Evolutionary conservation across 2,797 vertebrate genomes (phyloP), one percentile per base, ranked within the genome.

Genomic region (Clamator glandarius): DNA sequence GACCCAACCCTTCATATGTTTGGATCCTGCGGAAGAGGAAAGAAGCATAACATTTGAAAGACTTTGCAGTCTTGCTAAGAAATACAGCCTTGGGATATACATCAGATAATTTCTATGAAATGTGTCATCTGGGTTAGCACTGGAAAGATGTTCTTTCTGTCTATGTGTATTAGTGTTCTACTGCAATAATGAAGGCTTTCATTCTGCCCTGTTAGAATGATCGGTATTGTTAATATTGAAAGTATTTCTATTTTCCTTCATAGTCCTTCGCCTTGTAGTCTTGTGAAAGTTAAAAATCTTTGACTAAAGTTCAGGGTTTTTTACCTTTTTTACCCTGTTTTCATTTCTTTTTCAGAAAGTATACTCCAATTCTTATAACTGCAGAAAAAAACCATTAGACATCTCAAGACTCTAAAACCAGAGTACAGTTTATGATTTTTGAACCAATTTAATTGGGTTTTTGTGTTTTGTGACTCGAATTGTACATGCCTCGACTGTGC

Each of bases 241-340:
- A 68, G 12, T 12, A 7, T 72, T 41, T 46, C 9, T 73, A 51
- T 61, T 76, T 51, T 55, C 21, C 9, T 61, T 78, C 18, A 17
- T 23, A 86, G 44, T 41, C 41, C 29, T 66, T 67, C 66, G 54
- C 7, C 5, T 55, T 39, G 14, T 62, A 64, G 31, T 48, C n/a
- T 23, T 64, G 24, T 64, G 14, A 42, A 64, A 87, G 18, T 11
- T 46, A 35, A 67, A 57, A 74, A n/a, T 39, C 25, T 92, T 55
- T 16, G 3, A 5, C 35, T 73, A 63, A 54, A 8, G 5, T 23
- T 36, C 3, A 8, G 18, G 18, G 5, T 1, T 6, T 70, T 67
- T 79, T 66, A 1, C 13, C 12, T 8, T 31, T 9, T 41, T 24
- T 8, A 2, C 1, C 2, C 3, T 4, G 2, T 6, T 41, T 69